These are phyloP conservation scores for Hydrozoanthus gracilis DNA, from an alignment of 92 coral and sea anemone species.

Conservation along the genomic window DNA sequence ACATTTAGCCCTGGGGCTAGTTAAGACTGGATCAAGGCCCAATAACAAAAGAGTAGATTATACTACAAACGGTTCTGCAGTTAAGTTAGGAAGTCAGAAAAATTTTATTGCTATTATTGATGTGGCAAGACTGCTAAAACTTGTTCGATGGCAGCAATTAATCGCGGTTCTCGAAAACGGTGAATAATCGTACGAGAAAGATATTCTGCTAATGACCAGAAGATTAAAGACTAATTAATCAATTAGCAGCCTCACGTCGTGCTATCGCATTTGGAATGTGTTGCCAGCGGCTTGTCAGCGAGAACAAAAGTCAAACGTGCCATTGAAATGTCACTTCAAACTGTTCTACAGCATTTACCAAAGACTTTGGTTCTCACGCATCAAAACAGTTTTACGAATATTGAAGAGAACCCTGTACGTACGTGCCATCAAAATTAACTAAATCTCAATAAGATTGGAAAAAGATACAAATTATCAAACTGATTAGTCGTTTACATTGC, in stretches of 20 bases:
- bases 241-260: neutral
- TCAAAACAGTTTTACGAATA: neutral
- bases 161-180: neutral
- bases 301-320: neutral
- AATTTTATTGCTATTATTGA: too few relatives aligned
- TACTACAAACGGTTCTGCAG: too few relatives aligned
- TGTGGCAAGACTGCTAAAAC: too few relatives aligned
- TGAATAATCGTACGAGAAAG: neutral
- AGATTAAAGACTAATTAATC: neutral
- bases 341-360: neutral
- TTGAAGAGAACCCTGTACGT: neutral
- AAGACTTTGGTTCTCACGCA: neutral
- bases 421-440: too few relatives aligned
- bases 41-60: too few relatives aligned
- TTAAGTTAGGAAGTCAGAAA: too few relatives aligned
- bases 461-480: too few relatives aligned
- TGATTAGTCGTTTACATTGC: too few relatives aligned
- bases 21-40: neutral
- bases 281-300: conserved; percentile 18
- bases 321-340: conserved; percentile 19
- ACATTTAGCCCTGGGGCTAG: neutral
- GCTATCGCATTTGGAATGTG: neutral
- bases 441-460: too few relatives aligned
- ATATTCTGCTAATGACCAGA: neutral
- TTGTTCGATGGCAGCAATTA: too few relatives aligned